phyloP scores from a whole-genome alignment of 2,888 invertebrate genomes.

The Branchinecta sandiegonensis region DNA sequence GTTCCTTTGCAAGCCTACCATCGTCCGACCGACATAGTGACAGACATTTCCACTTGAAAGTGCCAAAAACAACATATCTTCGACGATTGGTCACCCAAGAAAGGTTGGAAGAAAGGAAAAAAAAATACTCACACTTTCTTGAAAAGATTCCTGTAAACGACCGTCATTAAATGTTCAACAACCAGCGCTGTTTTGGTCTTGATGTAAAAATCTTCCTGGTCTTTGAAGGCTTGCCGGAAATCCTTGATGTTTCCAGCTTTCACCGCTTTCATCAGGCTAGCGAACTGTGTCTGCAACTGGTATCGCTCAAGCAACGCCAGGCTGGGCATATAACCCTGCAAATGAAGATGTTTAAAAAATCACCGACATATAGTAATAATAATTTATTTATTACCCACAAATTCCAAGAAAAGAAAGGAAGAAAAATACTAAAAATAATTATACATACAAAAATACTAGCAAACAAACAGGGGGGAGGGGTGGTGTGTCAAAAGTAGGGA shows the following conservation, averaged over 20 bases:
- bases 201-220: conserved; percentile 82
- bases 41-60: too few species aligned
- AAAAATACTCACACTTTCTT: conserved; percentile 55
- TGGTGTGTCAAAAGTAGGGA: too few species aligned
- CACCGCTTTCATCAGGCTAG: conserved; percentile 72
- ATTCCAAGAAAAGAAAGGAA: too few species aligned
- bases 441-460: too few species aligned
- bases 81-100: too few species aligned
- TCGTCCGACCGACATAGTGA: too few species aligned
- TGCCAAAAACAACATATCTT: too few species aligned
- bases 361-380: too few species aligned
- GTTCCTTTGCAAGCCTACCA: too few species aligned
- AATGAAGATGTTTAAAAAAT: conserved; percentile 8
- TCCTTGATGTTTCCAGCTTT: conserved; percentile 72
- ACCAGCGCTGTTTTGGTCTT: conserved; percentile 93
- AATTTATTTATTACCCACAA: too few species aligned
- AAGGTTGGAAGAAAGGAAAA: conserved; percentile 12
- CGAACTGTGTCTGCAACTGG: conserved; percentile 66
- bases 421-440: too few species aligned
- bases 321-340: conserved; percentile 77
- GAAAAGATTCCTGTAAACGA: conserved; percentile 89
- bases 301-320: conserved; percentile 65
- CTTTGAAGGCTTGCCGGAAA: conserved; percentile 66
- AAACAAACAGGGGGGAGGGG: too few species aligned
- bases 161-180: conserved; percentile 86